Evolutionary conservation across 2,113 vertebrate genomes (phyloP).

Genomic region (Myanophis thanlyinensis): DNA sequence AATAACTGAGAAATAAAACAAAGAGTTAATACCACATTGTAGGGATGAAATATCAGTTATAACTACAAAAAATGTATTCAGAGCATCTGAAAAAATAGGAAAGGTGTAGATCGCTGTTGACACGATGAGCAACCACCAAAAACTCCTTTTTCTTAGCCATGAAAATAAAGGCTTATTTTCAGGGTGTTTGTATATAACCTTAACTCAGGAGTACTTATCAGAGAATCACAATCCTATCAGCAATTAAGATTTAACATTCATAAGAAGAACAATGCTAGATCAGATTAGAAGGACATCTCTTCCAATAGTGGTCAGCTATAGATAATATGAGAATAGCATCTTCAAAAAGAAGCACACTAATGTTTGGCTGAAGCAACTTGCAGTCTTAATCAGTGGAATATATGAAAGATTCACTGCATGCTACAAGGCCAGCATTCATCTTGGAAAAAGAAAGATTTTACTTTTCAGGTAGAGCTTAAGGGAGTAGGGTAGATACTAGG

Average conservation of each 20-base stretch:
- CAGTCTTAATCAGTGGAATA: background rate
- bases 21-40: background rate
- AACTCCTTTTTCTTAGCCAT: background rate
- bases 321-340: background rate
- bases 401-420: background rate
- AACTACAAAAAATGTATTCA: background rate
- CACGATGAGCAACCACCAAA: background rate
- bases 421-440: background rate
- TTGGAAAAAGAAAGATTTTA: background rate
- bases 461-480: background rate
- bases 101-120: background rate
- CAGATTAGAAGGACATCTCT: background rate
- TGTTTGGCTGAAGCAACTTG: background rate
- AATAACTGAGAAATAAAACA: background rate
- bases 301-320: background rate
- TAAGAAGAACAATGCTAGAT: background rate
- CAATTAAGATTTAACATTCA: background rate
- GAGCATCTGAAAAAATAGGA: background rate
- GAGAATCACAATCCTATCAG: background rate
- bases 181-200: background rate
- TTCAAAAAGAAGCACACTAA: background rate
- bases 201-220: background rate
- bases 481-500: background rate
- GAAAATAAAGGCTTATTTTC: background rate
- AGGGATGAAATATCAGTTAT: background rate